A percentile compares a stretch with the other conserved stretches of the same genome.
Evolutionary conservation across 2,797 vertebrate genomes (phyloP).

Genomic region (Synanceia verrucosa): DNA sequence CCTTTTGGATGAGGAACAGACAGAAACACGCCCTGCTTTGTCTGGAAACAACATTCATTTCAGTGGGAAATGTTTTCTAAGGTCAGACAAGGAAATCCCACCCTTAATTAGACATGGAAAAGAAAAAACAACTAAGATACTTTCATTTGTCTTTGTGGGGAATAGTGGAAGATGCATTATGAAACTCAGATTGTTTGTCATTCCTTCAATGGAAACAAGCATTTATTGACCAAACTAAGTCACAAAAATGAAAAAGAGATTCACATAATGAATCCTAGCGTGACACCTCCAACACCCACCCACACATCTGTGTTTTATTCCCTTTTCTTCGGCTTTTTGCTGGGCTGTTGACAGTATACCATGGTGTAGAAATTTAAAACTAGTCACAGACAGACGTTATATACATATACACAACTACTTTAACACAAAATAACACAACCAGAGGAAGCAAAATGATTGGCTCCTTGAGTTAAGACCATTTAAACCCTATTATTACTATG

Average conservation of each 20-base stretch:
- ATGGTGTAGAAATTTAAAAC: neutral
- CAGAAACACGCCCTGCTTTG: constrained; percentile 66
- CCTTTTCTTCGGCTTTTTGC: neutral
- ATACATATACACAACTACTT: neutral
- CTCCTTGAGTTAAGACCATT: too few relatives aligned
- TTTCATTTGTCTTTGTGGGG: constrained; percentile 20
- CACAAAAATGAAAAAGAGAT: constrained; percentile 6
- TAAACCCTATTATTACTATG: too few relatives aligned
- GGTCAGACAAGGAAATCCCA: constrained; percentile 68
- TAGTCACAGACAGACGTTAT: neutral
- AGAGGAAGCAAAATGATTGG: neutral
- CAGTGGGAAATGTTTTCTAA: constrained; percentile 48
- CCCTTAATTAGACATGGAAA: constrained; percentile 57
- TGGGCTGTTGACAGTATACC: neutral
- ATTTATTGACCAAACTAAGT: constrained; percentile 1
- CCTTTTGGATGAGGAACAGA: constrained; percentile 48
- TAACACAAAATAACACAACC: neutral
- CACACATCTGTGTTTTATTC: neutral
- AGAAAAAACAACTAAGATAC: constrained; percentile 14
- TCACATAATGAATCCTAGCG: neutral
- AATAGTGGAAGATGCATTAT: neutral
- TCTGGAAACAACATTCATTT: constrained; percentile 69
- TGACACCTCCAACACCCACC: neutral
- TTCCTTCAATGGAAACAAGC: constrained; percentile 28
- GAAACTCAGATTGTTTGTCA: neutral